phyloP scores from a whole-genome alignment of 2,797 vertebrate genomes.

The Chrosomus eos region DNA sequence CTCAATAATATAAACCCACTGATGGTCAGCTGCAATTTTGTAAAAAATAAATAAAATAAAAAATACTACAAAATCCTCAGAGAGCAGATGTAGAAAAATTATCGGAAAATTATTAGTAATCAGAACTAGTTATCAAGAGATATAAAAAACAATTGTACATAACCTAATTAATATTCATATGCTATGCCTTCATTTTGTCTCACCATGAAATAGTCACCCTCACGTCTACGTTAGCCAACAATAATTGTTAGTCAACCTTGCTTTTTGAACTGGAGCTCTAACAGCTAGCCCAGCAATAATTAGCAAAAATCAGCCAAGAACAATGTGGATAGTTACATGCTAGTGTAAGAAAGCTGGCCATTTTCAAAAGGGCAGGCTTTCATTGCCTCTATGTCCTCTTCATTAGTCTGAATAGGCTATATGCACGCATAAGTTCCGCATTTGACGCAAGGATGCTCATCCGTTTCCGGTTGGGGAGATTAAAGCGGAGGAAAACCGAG shows the following conservation, averaged over 20 bases:
- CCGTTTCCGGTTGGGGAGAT: no score
- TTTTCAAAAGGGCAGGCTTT: conserved; percentile 15
- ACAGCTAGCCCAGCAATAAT: not conserved
- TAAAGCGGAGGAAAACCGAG: no score
- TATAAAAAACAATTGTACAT: not conserved
- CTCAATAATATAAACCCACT: no score
- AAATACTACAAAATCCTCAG: not conserved
- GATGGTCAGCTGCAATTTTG: no score
- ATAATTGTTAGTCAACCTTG: not conserved
- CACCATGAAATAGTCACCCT: not conserved
- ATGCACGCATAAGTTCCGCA: no score
- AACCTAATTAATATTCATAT: not conserved
- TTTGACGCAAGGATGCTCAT: no score
- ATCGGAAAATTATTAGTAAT: not conserved
- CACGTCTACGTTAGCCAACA: not conserved
- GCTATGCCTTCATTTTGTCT: not conserved
- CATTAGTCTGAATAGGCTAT: conserved; percentile 16
- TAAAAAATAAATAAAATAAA: not conserved
- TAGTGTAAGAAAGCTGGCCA: not conserved
- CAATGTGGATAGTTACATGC: not conserved
- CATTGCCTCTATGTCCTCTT: not conserved
- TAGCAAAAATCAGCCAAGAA: not conserved
- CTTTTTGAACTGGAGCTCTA: not conserved
- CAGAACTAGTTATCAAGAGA: not conserved
- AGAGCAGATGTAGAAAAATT: not conserved